phyloP scores from a whole-genome alignment of 1,140 invertebrate species.

The Bombyx mandarina region DNA sequence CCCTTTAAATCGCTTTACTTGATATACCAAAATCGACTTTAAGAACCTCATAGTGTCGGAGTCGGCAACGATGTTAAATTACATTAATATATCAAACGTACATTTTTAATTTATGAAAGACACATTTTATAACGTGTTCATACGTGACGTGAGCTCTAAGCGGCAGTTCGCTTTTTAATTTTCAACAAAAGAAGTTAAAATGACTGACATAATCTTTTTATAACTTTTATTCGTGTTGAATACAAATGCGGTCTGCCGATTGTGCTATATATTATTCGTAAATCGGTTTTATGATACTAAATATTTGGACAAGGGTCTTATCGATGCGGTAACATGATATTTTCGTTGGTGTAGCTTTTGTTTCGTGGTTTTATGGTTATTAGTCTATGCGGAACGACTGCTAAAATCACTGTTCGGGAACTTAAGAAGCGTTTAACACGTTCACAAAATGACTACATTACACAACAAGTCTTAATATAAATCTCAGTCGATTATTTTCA shows the following conservation, averaged over 20 bases:
- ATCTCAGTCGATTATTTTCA: not conserved
- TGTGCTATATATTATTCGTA: conserved; percentile 62
- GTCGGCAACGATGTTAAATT: no score
- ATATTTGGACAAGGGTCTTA: conserved; percentile 66
- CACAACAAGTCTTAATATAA: not conserved
- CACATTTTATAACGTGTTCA: conserved; percentile 42
- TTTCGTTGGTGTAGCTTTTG: conserved; percentile 41
- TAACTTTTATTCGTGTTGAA: conserved; percentile 46
- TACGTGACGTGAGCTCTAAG: conserved; percentile 53
- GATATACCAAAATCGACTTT: no score
- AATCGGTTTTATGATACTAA: conserved; percentile 65
- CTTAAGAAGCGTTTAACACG: no score
- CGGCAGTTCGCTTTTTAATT: conserved; percentile 45
- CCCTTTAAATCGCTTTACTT: no score
- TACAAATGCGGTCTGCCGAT: conserved; percentile 54
- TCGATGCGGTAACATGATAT: conserved; percentile 58
- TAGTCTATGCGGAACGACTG: conserved; percentile 55
- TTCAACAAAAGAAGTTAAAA: conserved; percentile 53
- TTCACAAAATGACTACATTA: not conserved
- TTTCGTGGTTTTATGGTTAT: conserved; percentile 56
- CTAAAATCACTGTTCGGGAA: conserved; percentile 17
- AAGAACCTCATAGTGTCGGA: no score
- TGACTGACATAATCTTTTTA: conserved; percentile 57
- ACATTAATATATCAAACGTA: conserved; percentile 31
- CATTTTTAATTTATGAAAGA: conserved; percentile 58